Percentiles rank a stretch among this genome's conserved stretches.
These are phyloP conservation scores for Apamea epomidion DNA, from an alignment of 2,888 invertebrate genomes.

Conservation along the genomic window DNA sequence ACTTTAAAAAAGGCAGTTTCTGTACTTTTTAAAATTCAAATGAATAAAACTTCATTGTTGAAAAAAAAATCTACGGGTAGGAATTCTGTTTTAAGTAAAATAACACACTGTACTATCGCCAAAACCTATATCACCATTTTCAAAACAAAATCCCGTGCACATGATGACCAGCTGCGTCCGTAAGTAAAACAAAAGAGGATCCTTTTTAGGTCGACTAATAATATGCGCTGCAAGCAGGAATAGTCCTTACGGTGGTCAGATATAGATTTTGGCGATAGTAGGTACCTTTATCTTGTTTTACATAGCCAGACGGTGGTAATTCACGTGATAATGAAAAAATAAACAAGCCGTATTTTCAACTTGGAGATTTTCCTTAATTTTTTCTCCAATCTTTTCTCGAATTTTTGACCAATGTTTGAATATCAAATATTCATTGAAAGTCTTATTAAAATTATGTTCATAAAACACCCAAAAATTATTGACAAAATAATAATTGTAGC, in stretches of 20 bases:
- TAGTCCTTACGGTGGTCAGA: too few species aligned
- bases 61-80: background rate
- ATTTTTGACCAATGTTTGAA: background rate
- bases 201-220: too few species aligned
- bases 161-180: too few species aligned
- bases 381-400: background rate
- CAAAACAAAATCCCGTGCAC: too few species aligned
- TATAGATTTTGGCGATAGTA: too few species aligned
- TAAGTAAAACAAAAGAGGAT: too few species aligned
- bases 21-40: slow-evolving; percentile 4
- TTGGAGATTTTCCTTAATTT: background rate
- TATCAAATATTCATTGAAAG: background rate
- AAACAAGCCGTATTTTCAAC: background rate
- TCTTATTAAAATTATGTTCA: background rate
- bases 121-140: too few species aligned
- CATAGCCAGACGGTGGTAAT: background rate
- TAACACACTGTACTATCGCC: background rate
- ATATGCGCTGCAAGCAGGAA: too few species aligned
- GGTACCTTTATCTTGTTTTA: background rate
- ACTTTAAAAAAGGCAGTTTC: slow-evolving; percentile 34
- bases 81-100: background rate
- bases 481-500: background rate
- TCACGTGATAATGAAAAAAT: background rate
- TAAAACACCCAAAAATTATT: background rate
- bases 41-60: background rate